Percentiles rank a stretch among this genome's conserved stretches.
These are phyloP conservation scores for Drosophila watanabei DNA, from an alignment of 1,140 invertebrate species.

Conservation along the genomic window DNA sequence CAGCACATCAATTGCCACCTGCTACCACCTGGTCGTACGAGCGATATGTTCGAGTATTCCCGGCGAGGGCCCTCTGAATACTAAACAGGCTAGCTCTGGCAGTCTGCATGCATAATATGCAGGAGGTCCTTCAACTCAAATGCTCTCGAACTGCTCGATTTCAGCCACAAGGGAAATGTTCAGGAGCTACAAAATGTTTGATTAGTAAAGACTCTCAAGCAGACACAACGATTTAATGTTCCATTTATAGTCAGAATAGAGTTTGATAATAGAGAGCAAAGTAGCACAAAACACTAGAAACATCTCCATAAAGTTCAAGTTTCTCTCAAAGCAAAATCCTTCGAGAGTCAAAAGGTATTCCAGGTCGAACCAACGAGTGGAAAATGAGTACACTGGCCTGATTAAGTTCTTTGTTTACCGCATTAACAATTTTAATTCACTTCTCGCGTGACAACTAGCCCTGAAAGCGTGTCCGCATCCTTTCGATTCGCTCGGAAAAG, in stretches of 20 bases:
- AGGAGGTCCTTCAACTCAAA: conserved; percentile 39
- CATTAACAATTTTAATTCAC: conserved; percentile 44
- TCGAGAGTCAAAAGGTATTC: background rate
- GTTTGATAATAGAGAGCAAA: background rate
- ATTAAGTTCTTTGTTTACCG: conserved; percentile 20
- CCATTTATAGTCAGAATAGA: background rate
- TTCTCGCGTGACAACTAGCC: conserved; percentile 49
- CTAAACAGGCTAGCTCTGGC: conserved; percentile 21
- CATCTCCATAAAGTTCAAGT: background rate
- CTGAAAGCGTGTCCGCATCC: conserved; percentile 30
- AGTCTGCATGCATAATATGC: conserved; percentile 1
- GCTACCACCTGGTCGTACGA: conserved; percentile 21
- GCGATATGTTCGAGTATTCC: conserved; percentile 13
- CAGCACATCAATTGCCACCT: conserved; percentile 9
- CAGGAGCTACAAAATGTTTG: background rate
- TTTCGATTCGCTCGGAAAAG: background rate
- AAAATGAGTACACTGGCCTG: conserved; percentile 17
- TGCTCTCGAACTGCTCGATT: conserved; percentile 5
- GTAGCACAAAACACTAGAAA: background rate
- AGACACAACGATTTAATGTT: background rate
- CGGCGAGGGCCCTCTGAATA: conserved; percentile 28
- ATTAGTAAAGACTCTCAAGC: background rate
- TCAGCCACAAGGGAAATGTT: background rate
- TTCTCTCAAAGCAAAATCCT: background rate
- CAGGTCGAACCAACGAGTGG: background rate